Percentiles rank a stretch among this genome's conserved stretches.
Conservation (phyloP, 2,888 invertebrate species). For the Conchocele bisecta region DNA sequence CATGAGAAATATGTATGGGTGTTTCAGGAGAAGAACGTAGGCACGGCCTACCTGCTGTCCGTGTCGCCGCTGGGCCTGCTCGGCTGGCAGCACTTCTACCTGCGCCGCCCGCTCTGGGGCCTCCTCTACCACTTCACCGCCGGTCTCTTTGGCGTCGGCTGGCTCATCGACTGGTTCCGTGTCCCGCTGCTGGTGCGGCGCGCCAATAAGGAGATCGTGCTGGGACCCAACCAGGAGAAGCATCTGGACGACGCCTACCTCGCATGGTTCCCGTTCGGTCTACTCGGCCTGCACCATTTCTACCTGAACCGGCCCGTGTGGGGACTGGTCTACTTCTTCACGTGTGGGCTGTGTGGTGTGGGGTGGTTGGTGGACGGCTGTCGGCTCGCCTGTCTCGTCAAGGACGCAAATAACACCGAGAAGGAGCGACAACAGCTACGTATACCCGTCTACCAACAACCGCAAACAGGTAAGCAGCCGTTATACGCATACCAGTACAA, state of each 20-base stretch:
- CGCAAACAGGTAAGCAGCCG: background rate
- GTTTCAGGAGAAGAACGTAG: conserved; percentile 33
- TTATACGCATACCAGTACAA: no score
- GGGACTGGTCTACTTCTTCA: conserved; percentile 68
- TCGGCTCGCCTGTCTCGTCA: conserved; percentile 64
- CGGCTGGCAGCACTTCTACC: conserved; percentile 68
- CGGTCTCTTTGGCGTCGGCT: conserved; percentile 66
- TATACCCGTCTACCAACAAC: background rate
- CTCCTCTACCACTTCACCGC: conserved; percentile 64
- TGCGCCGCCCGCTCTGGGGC: conserved; percentile 58
- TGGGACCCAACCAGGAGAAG: conserved; percentile 26
- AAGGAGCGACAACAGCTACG: conserved; percentile 12
- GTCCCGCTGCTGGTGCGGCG: conserved; percentile 63
- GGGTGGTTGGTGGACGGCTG: conserved; percentile 71
- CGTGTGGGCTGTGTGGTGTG: conserved; percentile 66
- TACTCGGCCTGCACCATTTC: conserved; percentile 62
- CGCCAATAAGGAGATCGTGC: conserved; percentile 52
- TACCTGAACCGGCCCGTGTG: conserved; percentile 64
- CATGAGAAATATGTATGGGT: no score
- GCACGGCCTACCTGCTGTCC: conserved; percentile 56
- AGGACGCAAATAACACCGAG: conserved; percentile 53
- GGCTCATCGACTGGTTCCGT: conserved; percentile 72
- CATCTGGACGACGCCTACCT: conserved; percentile 67
- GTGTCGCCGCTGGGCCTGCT: conserved; percentile 61
- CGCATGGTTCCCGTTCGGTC: conserved; percentile 65